Percentiles rank a stretch among this genome's conserved stretches.
Evolutionary conservation across 1,140 invertebrate species (phyloP).

Genomic region (Drosophila parvula): DNA sequence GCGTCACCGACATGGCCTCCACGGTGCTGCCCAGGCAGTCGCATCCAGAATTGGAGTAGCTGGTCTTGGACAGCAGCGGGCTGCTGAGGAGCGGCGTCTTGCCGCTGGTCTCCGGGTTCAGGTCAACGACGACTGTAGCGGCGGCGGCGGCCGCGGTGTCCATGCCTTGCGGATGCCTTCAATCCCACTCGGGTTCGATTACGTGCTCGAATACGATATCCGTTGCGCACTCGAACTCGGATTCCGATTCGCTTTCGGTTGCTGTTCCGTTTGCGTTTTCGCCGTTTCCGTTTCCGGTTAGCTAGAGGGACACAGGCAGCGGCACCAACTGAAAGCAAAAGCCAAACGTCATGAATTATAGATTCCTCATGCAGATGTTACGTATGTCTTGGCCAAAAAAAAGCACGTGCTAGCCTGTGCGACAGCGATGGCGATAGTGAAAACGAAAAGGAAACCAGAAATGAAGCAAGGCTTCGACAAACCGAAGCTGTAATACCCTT

Average conservation of each 20-base stretch:
- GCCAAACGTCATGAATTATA: conserved; percentile 62
- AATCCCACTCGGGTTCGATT: neutral
- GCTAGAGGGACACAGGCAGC: conserved; percentile 41
- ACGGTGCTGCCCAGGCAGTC: conserved; percentile 71
- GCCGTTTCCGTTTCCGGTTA: conserved; percentile 32
- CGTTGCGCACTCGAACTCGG: neutral
- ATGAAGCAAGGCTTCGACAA: neutral
- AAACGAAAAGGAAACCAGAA: neutral
- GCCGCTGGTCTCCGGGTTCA: conserved; percentile 53
- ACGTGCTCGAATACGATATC: conserved; percentile 5
- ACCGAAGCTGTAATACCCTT: neutral
- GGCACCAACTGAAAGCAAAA: conserved; percentile 63
- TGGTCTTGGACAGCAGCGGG: conserved; percentile 21
- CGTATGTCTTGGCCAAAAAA: conserved; percentile 70
- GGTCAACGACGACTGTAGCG: conserved; percentile 69
- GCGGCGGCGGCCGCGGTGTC: conserved; percentile 75
- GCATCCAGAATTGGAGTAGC: conserved; percentile 14
- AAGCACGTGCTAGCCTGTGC: conserved; percentile 71
- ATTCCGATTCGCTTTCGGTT: conserved; percentile 1
- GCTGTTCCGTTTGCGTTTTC: conserved; percentile 16
- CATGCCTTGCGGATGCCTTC: conserved; percentile 45
- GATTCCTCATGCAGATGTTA: conserved; percentile 50
- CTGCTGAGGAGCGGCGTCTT: conserved; percentile 56
- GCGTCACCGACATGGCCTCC: conserved; percentile 72
- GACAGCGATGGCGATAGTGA: conserved; percentile 46